Evolutionary conservation across 2,113 vertebrate genomes (phyloP).

Genomic region (Labrus mixtus): DNA sequence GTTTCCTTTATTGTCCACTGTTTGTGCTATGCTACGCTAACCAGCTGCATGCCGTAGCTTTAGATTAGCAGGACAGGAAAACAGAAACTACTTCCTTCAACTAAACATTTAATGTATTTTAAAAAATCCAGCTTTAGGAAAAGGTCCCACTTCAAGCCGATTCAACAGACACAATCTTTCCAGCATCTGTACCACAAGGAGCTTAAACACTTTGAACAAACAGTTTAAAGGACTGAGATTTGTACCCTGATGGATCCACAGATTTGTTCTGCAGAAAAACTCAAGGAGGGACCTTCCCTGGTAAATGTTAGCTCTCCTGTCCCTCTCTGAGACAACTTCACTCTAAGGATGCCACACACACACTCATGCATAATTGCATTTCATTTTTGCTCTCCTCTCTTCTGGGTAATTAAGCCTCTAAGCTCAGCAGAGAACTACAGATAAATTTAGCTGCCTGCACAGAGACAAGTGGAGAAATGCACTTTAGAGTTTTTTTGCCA

Average conservation of each 20-base stretch:
- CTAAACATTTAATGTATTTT: too few species aligned
- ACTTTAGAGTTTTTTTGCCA: constrained; percentile 50
- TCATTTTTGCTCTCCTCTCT: constrained; percentile 60
- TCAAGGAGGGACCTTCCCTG: constrained; percentile 11
- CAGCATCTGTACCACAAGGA: constrained; percentile 1
- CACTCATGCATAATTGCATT: constrained; percentile 64
- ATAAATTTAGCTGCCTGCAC: constrained; percentile 68
- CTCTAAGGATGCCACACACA: constrained; percentile 24
- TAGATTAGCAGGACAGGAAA: too few species aligned
- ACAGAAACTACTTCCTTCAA: too few species aligned
- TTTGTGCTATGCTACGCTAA: too few species aligned
- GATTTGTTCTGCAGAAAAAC: too few species aligned
- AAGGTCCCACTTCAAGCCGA: too few species aligned
- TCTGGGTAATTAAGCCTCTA: constrained; percentile 70
- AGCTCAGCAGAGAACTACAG: constrained; percentile 59
- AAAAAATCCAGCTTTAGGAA: too few species aligned
- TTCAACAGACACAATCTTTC: too few species aligned
- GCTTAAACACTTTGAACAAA: constrained; percentile 41
- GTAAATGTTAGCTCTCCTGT: constrained; percentile 19
- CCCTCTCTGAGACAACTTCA: constrained; percentile 16
- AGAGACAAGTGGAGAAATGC: constrained; percentile 35
- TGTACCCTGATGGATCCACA: too few species aligned
- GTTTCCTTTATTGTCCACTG: too few species aligned
- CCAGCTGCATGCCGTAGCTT: too few species aligned
- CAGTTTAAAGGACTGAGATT: constrained; percentile 25